These are phyloP conservation scores for Aplidium turbinatum DNA, from an alignment of 23 tunicate species.

Conservation along the genomic window DNA sequence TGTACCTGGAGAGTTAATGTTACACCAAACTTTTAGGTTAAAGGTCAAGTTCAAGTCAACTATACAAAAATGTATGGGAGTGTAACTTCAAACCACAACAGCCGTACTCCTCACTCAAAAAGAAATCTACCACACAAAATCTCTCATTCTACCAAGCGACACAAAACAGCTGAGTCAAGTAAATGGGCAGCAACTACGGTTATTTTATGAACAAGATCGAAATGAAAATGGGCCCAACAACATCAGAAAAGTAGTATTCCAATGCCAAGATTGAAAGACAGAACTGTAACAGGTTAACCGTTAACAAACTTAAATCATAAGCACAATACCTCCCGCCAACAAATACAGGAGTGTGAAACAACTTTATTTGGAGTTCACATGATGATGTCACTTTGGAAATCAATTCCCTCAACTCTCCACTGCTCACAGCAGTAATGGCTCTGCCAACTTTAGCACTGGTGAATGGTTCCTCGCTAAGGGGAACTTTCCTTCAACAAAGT, in stretches of 20 bases:
- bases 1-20: slow-evolving; percentile 38
- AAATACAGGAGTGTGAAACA: slow-evolving; percentile 5
- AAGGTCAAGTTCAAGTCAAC: too few species aligned
- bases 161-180: too few species aligned
- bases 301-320: background rate
- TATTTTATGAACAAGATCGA: too few species aligned
- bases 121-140: background rate
- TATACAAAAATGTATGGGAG: too few species aligned
- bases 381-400: background rate
- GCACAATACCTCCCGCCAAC: slow-evolving; percentile 15
- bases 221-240: too few species aligned
- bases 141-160: background rate
- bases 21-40: too few species aligned
- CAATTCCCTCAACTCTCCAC: background rate
- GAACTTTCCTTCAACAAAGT: background rate
- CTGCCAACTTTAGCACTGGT: too few species aligned
- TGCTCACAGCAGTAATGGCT: background rate
- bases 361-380: background rate
- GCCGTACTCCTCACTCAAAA: background rate
- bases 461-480: background rate
- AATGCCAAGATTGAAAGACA: background rate
- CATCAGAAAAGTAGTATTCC: too few species aligned
- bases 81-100: too few species aligned
- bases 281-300: background rate
- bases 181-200: too few species aligned